Evolutionary conservation across 2,113 vertebrate genomes (phyloP).

Genomic region (Ammospiza nelsoni): DNA sequence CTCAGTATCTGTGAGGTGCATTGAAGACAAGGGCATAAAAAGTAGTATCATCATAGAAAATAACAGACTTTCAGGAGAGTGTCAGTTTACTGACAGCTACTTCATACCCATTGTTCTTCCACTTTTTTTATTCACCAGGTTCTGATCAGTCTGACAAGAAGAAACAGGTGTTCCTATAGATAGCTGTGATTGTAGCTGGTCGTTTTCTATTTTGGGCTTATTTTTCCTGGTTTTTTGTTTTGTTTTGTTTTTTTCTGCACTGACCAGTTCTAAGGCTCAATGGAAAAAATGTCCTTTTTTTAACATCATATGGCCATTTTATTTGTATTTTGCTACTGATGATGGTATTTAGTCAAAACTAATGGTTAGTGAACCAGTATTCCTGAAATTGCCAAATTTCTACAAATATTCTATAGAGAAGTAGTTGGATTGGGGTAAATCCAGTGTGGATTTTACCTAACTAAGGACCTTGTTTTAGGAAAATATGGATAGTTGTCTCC

Average conservation of each 20-base stretch:
- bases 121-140: neutral
- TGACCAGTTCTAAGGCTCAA: neutral
- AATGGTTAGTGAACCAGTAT: neutral
- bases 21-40: neutral
- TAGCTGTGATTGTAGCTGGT: neutral
- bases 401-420: neutral
- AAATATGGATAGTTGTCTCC: neutral
- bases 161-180: neutral
- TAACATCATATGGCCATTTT: neutral
- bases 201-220: neutral
- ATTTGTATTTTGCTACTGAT: neutral
- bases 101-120: neutral
- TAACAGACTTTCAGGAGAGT: neutral
- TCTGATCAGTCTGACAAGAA: neutral
- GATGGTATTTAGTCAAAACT: neutral
- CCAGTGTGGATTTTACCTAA: neutral
- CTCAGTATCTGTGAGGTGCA: fast-evolving
- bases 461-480: neutral
- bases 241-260: neutral
- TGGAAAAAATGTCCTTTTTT: neutral
- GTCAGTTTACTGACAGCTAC: neutral
- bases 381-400: neutral
- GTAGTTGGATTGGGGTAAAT: neutral
- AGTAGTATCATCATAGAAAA: neutral
- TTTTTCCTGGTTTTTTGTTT: neutral